Evolutionary conservation across 2,797 vertebrate genomes (phyloP), one percentile per base, ranked within the genome.

Genomic region (Rhinella marina): DNA sequence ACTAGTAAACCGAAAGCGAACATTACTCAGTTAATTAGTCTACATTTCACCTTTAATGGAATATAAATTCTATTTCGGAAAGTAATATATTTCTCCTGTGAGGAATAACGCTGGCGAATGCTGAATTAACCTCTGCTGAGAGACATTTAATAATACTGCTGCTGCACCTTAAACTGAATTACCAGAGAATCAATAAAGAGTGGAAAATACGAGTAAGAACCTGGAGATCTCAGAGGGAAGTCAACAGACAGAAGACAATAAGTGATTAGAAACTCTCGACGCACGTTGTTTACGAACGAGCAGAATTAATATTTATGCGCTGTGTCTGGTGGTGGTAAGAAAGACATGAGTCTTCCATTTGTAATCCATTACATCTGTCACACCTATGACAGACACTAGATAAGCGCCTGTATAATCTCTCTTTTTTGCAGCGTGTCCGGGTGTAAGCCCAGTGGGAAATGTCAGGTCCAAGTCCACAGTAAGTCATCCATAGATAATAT

Each of bases 91-190:
- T 78, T 77, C 80, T 66, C 73, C 84, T 64, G 57, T 9, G 57
- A 77, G 84, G 83, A 85, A 78, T 77, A 50, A 29, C 23, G 84
- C 57, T 23, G 73, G 19, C 59, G 27, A 62, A 23, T 25, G 25
- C 32, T 52, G 84, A 64, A 64, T 85, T 77, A 85, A 76, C 84
- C 84, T 85, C 73, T 64, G 32, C 84, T 27, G 73, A 85, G 29
- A 62, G 73, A 85, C 78, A 85, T 85, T 85, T 85, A 85, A 76
- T 85, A 85, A 77, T n/a, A 77, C 84, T 85, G 84, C 73, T n/a
- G 62, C 57, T 48, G 72, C 57, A 62, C 84, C 84, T 85, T 78
- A 78, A 85, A 85, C 56, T 78, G 84, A 77, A 77, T 85, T 85
- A 85, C 84, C 84, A 66, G 59, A 66, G 84, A 85, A 85, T 85